A percentile compares a stretch with the other conserved stretches of the same genome.
Conservation (phyloP, 1,140 invertebrate genomes). For the Charaxes varanes region DNA sequence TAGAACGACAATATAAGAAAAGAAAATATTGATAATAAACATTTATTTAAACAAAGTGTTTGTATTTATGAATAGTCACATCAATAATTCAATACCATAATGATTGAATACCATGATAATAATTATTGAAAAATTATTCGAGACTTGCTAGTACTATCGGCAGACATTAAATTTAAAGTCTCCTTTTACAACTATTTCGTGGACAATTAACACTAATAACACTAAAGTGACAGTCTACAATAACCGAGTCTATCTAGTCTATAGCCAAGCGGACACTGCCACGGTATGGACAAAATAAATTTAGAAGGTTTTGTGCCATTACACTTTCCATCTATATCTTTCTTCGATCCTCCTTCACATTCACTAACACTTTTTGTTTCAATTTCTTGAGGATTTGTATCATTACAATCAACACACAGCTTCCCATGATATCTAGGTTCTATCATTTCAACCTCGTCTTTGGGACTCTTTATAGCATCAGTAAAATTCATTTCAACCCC, state of each 20-base stretch:
- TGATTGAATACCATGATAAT: no score
- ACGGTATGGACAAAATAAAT: slow-evolving; percentile 44
- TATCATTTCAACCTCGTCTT: slow-evolving; percentile 45
- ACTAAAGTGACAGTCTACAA: slow-evolving; percentile 37
- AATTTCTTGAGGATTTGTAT: slow-evolving; percentile 16
- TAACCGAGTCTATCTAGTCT: slow-evolving; percentile 42
- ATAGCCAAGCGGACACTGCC: slow-evolving; percentile 49
- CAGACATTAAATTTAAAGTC: no score
- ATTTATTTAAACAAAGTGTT: no score
- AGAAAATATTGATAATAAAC: no score
- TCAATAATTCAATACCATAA: no score
- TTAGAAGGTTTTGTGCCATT: slow-evolving; percentile 32
- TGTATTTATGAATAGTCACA: no score
- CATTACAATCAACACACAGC: slow-evolving; percentile 23
- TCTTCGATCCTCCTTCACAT: slow-evolving; percentile 38
- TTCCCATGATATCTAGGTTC: slow-evolving; percentile 49
- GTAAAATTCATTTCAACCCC: background rate
- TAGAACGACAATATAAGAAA: no score
- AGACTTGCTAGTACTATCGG: no score
- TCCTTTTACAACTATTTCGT: no score
- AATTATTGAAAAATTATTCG: no score
- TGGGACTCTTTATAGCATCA: slow-evolving; percentile 8
- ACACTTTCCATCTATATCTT: slow-evolving; percentile 36
- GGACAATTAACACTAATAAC: no score
- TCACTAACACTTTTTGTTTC: slow-evolving; percentile 5